Evolutionary conservation across 2,113 vertebrate genomes (phyloP).

Genomic region (Proterorhinus semilunaris): DNA sequence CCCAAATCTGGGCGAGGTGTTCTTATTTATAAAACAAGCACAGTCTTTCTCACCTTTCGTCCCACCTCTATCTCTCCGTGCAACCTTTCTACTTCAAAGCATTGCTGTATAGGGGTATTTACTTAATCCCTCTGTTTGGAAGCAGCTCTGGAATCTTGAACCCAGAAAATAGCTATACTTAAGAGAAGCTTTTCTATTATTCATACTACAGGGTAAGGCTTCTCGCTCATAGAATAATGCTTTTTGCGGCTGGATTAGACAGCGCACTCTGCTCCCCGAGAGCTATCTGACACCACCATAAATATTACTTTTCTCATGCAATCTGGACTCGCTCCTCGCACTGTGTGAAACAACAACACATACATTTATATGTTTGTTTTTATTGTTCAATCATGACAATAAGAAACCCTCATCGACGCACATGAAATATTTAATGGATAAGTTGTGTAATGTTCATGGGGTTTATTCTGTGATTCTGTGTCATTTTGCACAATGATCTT

Average conservation of each 20-base stretch:
- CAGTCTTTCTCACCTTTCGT: neutral
- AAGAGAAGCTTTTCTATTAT: slow-evolving; percentile 41
- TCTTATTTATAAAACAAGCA: neutral
- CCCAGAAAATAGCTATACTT: neutral
- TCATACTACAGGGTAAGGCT: slow-evolving; percentile 32
- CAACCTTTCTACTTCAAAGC: slow-evolving; percentile 18
- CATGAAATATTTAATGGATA: too few species aligned
- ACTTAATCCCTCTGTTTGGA: slow-evolving; percentile 7
- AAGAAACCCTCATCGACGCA: too few species aligned
- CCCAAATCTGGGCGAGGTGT: too few species aligned
- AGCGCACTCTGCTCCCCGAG: slow-evolving; percentile 14
- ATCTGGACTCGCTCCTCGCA: neutral
- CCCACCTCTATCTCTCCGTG: neutral
- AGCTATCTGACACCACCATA: slow-evolving; percentile 32
- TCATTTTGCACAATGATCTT: too few species aligned
- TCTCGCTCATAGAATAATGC: slow-evolving; percentile 17
- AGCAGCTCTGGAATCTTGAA: slow-evolving; percentile 4
- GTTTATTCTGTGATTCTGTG: too few species aligned
- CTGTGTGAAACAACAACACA: neutral
- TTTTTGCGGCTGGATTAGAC: slow-evolving; percentile 27
- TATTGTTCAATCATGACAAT: too few species aligned
- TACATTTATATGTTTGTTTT: too few species aligned
- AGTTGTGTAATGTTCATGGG: too few species aligned
- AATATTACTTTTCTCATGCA: slow-evolving; percentile 11
- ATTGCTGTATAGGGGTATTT: slow-evolving; percentile 25